These are phyloP conservation scores for Hymenochirus boettgeri DNA, from an alignment of 2,113 vertebrate genomes.

Conservation along the genomic window DNA sequence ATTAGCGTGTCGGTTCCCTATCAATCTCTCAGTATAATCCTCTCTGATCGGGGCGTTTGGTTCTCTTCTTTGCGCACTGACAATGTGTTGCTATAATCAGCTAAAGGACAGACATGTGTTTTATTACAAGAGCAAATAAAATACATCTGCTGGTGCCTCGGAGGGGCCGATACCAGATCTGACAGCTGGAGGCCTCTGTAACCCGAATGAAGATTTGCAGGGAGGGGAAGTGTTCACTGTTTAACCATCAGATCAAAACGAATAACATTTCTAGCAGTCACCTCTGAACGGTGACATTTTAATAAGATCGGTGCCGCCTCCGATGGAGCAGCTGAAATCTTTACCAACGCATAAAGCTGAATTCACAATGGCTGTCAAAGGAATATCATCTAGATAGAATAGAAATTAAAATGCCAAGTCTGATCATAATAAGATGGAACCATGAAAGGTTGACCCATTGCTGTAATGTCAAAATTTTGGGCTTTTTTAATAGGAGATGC, in stretches of 20 bases:
- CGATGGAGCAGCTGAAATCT: background rate
- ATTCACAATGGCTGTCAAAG: background rate
- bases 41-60: no score
- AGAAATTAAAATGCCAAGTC: background rate
- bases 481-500: no score
- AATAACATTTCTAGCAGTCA: background rate
- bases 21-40: no score
- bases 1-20: no score
- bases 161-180: background rate
- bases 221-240: background rate
- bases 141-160: no score
- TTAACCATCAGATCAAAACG: conserved; percentile 1
- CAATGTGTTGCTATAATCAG: background rate
- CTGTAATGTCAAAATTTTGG: no score
- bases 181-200: background rate
- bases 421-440: no score
- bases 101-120: background rate
- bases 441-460: no score
- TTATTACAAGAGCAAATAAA: background rate
- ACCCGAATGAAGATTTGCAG: background rate
- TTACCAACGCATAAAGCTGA: background rate
- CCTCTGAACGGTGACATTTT: background rate
- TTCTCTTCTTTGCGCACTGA: no score
- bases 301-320: background rate
- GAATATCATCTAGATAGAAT: background rate